phyloP scores from a whole-genome alignment of 2,113 vertebrate species.

The Mirza zaza region DNA sequence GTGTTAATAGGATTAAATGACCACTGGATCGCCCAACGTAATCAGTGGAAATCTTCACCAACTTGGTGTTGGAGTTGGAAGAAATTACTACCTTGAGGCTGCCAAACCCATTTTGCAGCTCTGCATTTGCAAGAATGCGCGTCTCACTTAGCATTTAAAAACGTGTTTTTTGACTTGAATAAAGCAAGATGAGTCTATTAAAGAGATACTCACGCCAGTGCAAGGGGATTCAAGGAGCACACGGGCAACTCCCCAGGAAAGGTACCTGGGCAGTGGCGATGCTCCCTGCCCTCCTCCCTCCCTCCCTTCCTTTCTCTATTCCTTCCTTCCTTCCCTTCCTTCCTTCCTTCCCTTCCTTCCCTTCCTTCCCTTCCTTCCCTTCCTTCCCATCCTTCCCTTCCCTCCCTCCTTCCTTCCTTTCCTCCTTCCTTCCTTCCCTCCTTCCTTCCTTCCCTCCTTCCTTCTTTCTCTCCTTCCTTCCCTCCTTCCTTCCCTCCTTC shows the following conservation, averaged over 20 bases:
- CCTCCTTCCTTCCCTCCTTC: too few relatives aligned
- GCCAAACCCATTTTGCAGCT: slow-evolving; percentile 70
- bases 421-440: too few relatives aligned
- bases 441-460: too few relatives aligned
- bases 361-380: too few relatives aligned
- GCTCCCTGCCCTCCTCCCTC: too few relatives aligned
- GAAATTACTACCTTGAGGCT: slow-evolving; percentile 76
- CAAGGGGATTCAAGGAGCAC: neutral
- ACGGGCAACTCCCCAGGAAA: neutral
- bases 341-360: too few relatives aligned
- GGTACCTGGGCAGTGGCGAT: slow-evolving; percentile 31
- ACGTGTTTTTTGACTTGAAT: slow-evolving; percentile 72
- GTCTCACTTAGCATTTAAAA: slow-evolving; percentile 74
- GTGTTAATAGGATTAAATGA: slow-evolving; percentile 78
- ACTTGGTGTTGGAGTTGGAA: slow-evolving; percentile 73
- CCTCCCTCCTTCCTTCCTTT: too few relatives aligned
- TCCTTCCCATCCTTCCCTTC: too few relatives aligned
- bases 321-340: too few relatives aligned
- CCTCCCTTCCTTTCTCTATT: neutral
- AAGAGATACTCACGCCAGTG: slow-evolving; percentile 66
- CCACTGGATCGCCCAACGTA: slow-evolving; percentile 70
- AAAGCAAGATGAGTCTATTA: slow-evolving; percentile 68
- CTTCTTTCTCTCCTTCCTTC: rapidly evolving
- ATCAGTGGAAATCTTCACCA: slow-evolving; percentile 76
- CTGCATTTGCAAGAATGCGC: slow-evolving; percentile 71